Percentiles rank a stretch among this genome's conserved stretches.
Evolutionary conservation across 2,113 vertebrate genomes (phyloP).

Genomic region (Meles meles): DNA sequence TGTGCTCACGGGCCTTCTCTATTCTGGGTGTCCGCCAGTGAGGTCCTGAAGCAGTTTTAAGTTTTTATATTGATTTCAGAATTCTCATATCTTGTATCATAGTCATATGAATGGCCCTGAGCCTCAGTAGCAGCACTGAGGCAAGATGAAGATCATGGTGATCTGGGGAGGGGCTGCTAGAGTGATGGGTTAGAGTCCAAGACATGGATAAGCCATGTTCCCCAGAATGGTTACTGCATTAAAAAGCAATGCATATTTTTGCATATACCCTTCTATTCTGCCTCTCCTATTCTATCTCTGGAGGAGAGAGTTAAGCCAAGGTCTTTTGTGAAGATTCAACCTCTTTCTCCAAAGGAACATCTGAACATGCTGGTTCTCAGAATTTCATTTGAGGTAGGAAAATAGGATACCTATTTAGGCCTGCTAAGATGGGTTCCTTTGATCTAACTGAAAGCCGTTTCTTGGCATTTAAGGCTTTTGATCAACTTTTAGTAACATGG

Average conservation of each 20-base stretch:
- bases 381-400: not conserved
- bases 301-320: not conserved
- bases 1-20: not conserved
- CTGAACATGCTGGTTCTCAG: not conserved
- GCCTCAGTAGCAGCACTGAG: no score
- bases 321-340: not conserved
- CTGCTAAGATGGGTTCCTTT: not conserved
- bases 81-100: not conserved
- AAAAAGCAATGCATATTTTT: not conserved
- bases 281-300: not conserved
- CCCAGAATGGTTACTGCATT: not conserved
- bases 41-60: not conserved
- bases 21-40: not conserved
- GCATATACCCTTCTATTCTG: not conserved
- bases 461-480: not conserved
- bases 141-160: not conserved
- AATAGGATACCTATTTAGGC: not conserved
- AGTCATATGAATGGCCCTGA: not conserved
- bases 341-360: not conserved
- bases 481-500: not conserved
- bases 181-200: not conserved
- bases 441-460: not conserved
- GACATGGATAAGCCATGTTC: not conserved
- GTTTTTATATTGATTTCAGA: not conserved
- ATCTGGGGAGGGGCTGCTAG: not conserved